A percentile compares a stretch with the other conserved stretches of the same genome.
Conservation (phyloP, 2,888 invertebrate genomes). For the Mechanitis messenoides region DNA sequence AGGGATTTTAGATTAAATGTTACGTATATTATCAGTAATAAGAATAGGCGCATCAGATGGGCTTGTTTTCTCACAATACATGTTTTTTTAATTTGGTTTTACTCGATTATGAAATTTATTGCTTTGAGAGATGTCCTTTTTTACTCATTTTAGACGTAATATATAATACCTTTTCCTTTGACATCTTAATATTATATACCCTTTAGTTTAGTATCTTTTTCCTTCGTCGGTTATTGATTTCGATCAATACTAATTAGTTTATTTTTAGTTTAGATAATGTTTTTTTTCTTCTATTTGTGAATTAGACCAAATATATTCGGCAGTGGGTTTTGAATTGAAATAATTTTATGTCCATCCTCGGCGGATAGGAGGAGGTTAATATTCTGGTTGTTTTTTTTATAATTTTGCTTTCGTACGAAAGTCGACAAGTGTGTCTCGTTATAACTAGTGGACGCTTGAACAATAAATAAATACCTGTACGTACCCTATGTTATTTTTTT, state of each 20-base stretch:
- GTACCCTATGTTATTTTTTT: constrained; percentile 56
- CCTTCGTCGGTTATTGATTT: constrained; percentile 10
- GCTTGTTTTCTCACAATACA: neutral
- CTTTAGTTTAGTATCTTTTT: constrained; percentile 13
- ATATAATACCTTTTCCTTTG: constrained; percentile 14
- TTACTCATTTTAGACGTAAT: constrained; percentile 18
- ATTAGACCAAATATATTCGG: constrained; percentile 57
- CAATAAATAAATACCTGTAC: constrained; percentile 72
- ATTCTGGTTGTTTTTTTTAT: constrained; percentile 55
- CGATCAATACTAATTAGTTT: constrained; percentile 20
- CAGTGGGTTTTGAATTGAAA: constrained; percentile 53
- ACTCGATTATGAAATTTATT: neutral
- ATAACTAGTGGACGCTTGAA: constrained; percentile 72
- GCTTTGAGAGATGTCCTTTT: constrained; percentile 7
- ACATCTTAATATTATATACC: constrained; percentile 14
- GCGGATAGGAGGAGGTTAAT: constrained; percentile 46
- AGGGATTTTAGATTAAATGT: neutral
- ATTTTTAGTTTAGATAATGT: constrained; percentile 28
- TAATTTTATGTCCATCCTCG: constrained; percentile 44
- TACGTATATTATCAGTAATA: neutral
- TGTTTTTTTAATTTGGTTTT: neutral
- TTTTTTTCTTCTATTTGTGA: constrained; percentile 38
- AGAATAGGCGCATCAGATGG: neutral
- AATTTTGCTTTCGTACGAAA: constrained; percentile 55
- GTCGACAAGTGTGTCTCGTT: constrained; percentile 62